These are phyloP conservation scores for Apodemia zela DNA, from an alignment of 2,888 invertebrate species.

Conservation along the genomic window DNA sequence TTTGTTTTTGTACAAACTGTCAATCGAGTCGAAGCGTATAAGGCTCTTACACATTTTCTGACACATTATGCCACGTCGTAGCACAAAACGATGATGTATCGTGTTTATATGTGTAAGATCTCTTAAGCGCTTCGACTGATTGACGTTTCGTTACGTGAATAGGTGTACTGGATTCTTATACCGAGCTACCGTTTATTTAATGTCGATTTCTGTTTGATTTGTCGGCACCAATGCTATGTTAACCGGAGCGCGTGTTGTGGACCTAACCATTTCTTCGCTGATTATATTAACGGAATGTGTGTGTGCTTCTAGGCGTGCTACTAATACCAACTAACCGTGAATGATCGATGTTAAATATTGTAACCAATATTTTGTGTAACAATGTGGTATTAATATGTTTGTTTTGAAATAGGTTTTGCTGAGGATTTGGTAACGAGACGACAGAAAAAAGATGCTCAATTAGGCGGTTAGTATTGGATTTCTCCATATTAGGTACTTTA, in stretches of 20 bases:
- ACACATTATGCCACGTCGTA: too few relatives aligned
- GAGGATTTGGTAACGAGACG: slow-evolving; percentile 76
- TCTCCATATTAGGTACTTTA: background rate
- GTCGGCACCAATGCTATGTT: slow-evolving; percentile 17
- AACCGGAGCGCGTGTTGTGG: slow-evolving; percentile 44
- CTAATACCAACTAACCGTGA: slow-evolving; percentile 55
- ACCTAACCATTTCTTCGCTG: slow-evolving; percentile 48
- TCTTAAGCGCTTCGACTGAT: too few relatives aligned
- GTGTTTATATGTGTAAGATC: too few relatives aligned
- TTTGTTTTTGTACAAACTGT: background rate
- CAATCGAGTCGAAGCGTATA: too few relatives aligned
- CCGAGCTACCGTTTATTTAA: too few relatives aligned
- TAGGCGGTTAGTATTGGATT: slow-evolving; percentile 60
- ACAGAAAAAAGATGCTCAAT: slow-evolving; percentile 76
- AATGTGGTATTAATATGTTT: slow-evolving; percentile 22
- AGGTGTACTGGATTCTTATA: too few relatives aligned
- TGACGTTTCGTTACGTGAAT: too few relatives aligned
- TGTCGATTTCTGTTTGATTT: background rate
- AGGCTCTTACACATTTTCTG: too few relatives aligned
- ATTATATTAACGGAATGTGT: slow-evolving; percentile 59
- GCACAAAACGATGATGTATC: too few relatives aligned
- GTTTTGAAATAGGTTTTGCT: slow-evolving; percentile 63
- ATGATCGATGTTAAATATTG: slow-evolving; percentile 48
- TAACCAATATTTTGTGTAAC: slow-evolving; percentile 35
- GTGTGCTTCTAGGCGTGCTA: slow-evolving; percentile 74